phyloP scores from a whole-genome alignment of 2,888 invertebrate species.

The Eubasilissa splendida region DNA sequence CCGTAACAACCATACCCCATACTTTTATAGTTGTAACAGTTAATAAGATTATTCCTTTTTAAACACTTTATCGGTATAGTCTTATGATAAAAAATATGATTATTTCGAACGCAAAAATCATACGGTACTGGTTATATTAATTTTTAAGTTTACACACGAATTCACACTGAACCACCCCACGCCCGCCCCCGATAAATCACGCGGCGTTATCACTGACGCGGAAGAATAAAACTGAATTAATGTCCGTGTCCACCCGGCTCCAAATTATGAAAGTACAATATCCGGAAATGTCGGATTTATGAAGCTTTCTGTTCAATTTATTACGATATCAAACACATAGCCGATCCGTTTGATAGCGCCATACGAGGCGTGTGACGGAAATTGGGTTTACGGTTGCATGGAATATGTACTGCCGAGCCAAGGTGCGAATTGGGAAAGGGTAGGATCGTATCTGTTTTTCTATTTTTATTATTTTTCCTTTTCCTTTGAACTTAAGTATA shows the following conservation, averaged over 20 bases:
- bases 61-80: too few species aligned
- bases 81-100: neutral
- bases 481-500: too few species aligned
- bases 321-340: slow-evolving; percentile 30
- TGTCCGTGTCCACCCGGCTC: slow-evolving; percentile 26
- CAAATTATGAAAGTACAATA: slow-evolving; percentile 36
- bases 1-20: too few species aligned
- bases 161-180: neutral
- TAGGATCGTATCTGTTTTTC: too few species aligned
- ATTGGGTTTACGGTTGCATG: slow-evolving; percentile 11
- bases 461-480: too few species aligned
- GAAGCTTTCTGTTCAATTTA: slow-evolving; percentile 34
- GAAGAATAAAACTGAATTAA: slow-evolving; percentile 34
- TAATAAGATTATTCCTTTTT: too few species aligned
- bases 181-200: slow-evolving; percentile 4
- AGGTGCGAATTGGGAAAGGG: neutral
- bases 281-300: slow-evolving; percentile 31
- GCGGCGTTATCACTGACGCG: slow-evolving; percentile 15
- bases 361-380: slow-evolving; percentile 17
- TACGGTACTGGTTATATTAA: neutral
- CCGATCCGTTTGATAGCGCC: slow-evolving; percentile 26
- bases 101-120: slow-evolving; percentile 17
- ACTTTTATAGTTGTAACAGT: too few species aligned
- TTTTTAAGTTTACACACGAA: slow-evolving; percentile 5
- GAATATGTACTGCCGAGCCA: neutral